These are phyloP conservation scores for Sinella curviseta DNA, from an alignment of 1,140 invertebrate genomes.

Conservation along the genomic window DNA sequence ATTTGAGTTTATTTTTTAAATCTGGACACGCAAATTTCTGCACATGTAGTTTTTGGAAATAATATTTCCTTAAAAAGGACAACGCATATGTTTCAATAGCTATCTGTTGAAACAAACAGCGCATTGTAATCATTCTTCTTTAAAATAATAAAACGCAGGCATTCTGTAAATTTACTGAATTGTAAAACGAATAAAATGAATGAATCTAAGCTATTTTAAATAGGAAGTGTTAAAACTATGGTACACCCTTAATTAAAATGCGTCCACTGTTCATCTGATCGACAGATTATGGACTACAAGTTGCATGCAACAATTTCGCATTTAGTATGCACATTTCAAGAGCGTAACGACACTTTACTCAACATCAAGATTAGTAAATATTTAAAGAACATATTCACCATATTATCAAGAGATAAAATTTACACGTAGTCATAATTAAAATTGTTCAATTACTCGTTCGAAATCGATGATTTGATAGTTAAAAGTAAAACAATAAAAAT, in stretches of 20 bases:
- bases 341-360: constrained; percentile 7
- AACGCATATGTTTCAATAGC: too few species aligned
- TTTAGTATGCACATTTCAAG: neutral
- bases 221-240: neutral
- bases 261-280: neutral
- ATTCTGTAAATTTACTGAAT: too few species aligned
- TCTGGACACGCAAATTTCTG: too few species aligned
- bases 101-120: too few species aligned
- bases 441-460: too few species aligned
- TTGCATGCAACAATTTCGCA: neutral
- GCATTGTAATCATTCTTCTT: too few species aligned
- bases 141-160: too few species aligned
- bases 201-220: neutral
- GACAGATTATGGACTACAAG: neutral
- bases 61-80: too few species aligned
- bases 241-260: neutral
- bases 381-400: neutral
- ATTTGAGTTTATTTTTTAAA: too few species aligned
- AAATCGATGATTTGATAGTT: neutral
- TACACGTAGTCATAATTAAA: neutral
- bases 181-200: neutral
- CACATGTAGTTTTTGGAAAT: too few species aligned
- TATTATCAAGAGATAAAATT: neutral
- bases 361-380: neutral
- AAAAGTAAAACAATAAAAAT: too few species aligned